Conservation (phyloP, 1,140 invertebrate species). For the Drosophila sp. region DNA sequence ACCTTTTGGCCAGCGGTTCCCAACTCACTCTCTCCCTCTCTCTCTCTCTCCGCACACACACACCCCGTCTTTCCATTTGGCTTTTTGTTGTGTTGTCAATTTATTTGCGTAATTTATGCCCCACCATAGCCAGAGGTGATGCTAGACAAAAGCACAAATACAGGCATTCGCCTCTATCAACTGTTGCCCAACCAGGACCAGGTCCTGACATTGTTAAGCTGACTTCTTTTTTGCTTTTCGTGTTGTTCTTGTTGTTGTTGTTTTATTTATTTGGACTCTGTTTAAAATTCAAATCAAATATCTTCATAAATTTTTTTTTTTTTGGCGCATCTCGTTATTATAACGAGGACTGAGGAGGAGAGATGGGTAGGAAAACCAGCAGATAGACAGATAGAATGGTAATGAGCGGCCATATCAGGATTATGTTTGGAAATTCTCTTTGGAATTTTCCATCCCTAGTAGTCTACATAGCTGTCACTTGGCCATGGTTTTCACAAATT, state of each 20-base stretch:
- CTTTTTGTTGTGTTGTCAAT: slow-evolving; percentile 65
- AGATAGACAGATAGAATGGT: background rate
- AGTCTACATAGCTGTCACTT: slow-evolving; percentile 40
- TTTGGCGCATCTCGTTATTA: slow-evolving; percentile 58
- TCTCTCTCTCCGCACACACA: background rate
- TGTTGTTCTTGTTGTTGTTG: slow-evolving; percentile 20
- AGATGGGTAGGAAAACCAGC: background rate
- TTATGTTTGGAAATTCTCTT: background rate
- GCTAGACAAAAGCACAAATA: slow-evolving; percentile 44
- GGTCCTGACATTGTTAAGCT: slow-evolving; percentile 69
- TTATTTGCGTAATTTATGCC: slow-evolving; percentile 82
- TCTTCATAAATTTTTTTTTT: slow-evolving; percentile 62
- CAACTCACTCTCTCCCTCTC: background rate
- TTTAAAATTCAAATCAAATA: slow-evolving; percentile 82
- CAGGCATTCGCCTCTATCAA: slow-evolving; percentile 26
- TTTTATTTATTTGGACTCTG: slow-evolving; percentile 31
- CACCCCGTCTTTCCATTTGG: background rate
- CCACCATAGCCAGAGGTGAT: slow-evolving; percentile 45
- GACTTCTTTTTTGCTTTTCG: slow-evolving; percentile 23
- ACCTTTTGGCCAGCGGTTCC: slow-evolving; percentile 58
- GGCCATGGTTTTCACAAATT: slow-evolving; percentile 56
- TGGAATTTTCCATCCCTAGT: background rate
- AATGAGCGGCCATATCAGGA: background rate
- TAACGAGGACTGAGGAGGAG: slow-evolving; percentile 32
- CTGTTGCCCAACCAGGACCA: background rate